These are phyloP conservation scores for Pristiophorus japonicus DNA, from an alignment of 2,113 vertebrate genomes.

Conservation along the genomic window DNA sequence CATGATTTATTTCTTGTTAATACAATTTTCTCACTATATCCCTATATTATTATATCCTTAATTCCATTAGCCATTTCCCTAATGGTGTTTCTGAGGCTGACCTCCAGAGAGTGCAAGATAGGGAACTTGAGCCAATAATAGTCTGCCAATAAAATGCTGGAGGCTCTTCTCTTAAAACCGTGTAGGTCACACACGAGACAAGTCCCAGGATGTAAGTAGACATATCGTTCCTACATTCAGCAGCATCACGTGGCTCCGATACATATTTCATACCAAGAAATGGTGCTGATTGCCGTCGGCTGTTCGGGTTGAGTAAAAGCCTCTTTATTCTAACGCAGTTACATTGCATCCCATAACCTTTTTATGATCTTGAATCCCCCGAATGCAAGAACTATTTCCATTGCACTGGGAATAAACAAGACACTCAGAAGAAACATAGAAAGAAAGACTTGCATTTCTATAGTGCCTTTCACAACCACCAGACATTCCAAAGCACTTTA, in stretches of 20 bases:
- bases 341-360: neutral
- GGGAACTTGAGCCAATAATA: constrained; percentile 68
- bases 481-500: no score
- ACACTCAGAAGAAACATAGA: neutral
- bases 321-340: neutral
- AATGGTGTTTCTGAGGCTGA: constrained; percentile 87
- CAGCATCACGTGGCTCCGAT: neutral
- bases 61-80: constrained; percentile 97
- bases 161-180: constrained; percentile 73
- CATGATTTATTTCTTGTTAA: constrained; percentile 99
- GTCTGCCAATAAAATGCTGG: constrained; percentile 63
- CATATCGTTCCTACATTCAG: constrained; percentile 38
- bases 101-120: constrained; percentile 70
- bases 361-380: neutral
- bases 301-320: neutral
- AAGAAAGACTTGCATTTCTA: no score
- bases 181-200: constrained; percentile 69
- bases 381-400: neutral
- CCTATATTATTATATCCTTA: constrained; percentile 96
- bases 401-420: neutral
- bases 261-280: constrained; percentile 10
- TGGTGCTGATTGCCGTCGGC: neutral
- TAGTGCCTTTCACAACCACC: no score
- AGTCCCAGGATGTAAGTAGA: constrained; percentile 48
- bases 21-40: constrained; percentile 99